Base-by-base conservation (phyloP, 2,797 vertebrate genomes). In the Heteromormyrus szaboi region DNA sequence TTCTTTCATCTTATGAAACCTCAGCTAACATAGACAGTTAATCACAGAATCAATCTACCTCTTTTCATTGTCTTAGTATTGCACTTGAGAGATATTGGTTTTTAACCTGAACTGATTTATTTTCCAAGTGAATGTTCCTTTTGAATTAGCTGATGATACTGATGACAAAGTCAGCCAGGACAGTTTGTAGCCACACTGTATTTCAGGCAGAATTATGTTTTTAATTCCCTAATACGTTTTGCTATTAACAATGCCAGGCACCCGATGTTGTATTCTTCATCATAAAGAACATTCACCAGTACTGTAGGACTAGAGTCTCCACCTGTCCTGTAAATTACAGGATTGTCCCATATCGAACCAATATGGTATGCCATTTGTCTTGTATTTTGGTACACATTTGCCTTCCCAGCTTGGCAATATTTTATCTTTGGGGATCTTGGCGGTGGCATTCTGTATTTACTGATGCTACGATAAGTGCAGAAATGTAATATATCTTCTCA, bases 1-100 rank as follows among this genome's bases (percentile, higher is more conserved):
- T 93, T 93, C 94, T 95, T 96, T 96, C 95, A 95, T 90, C 96
- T 94, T 92, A 89, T 94, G 94, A 93, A 91, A 90, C 93, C 94
- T 92, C 91, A 89, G 94, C 95, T 95, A 96, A 94, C 93, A 95
- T 95, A 95, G 95, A 93, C 95, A 95, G 48, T 29, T 37, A 79
- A 79, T 79, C 72, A 37, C 37, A 44, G 72, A 79, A 79, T n/a
- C 17, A 79, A n/a, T 79, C 17, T 37, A 41, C 6, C 17, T 44
- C 37, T 44, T 44, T 19, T 44, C 37, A 44, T 37, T 37, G n/a
- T 14, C 44, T 85, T 53, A 51, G 83, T 22, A 53, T 53, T 85
- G 25, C 19, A 25, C 46, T 51, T 85, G 25, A 29, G 22, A 50
- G 22, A 85, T 85, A 53, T 2, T 51, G 50, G 11, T 25, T 50